Conservation (phyloP, 2,888 invertebrate species). For the Spodoptera picta region DNA sequence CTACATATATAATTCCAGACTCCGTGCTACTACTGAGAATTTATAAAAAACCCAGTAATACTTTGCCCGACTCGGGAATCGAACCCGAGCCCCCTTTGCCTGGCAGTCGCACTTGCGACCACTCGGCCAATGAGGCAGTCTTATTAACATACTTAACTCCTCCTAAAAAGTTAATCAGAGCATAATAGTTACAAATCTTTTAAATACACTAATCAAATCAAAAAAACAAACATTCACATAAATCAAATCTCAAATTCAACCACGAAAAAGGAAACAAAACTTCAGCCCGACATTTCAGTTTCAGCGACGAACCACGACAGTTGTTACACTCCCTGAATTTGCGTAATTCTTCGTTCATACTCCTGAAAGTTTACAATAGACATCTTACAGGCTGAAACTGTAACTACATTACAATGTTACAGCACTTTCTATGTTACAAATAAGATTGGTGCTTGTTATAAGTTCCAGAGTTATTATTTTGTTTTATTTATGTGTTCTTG, state of each 20-base stretch:
- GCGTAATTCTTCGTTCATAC: constrained; percentile 43
- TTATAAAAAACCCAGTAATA: no score
- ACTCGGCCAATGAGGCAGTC: no score
- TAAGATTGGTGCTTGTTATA: constrained; percentile 50
- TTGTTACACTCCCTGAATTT: constrained; percentile 40
- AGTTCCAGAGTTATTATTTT: constrained; percentile 42
- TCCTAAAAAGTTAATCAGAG: no score
- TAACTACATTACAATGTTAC: constrained; percentile 41
- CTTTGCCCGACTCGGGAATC: no score
- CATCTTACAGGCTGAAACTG: constrained; percentile 38
- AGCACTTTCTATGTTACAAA: constrained; percentile 50
- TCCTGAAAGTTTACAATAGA: constrained; percentile 29
- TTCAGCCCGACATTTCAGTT: constrained; percentile 25
- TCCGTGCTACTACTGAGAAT: no score
- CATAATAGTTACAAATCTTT: no score
- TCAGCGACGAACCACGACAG: constrained; percentile 14
- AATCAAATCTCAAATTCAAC: constrained; percentile 11
- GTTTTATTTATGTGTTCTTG: constrained; percentile 46
- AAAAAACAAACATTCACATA: constrained; percentile 7
- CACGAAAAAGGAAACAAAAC: constrained; percentile 18
- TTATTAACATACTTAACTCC: no score
- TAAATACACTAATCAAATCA: neutral
- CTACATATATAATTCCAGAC: no score
- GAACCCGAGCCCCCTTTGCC: no score
- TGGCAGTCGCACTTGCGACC: no score